These are phyloP conservation scores for Sebastolobus alascanus DNA, from an alignment of 2,797 vertebrate genomes.

Conservation along the genomic window DNA sequence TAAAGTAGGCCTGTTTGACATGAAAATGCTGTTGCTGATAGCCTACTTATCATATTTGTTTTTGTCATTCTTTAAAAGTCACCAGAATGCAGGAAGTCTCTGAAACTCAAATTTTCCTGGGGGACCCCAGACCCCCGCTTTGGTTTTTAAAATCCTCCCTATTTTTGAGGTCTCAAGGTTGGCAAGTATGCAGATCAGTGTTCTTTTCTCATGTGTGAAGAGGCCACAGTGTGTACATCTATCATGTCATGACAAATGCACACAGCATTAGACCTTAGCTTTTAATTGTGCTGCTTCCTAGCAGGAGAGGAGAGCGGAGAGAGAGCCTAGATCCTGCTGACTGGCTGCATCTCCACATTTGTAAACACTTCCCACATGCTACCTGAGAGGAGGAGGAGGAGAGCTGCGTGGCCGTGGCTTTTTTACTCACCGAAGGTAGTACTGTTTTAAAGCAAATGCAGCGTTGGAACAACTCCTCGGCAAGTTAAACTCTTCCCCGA, in stretches of 20 bases:
- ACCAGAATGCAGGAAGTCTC: too few species aligned
- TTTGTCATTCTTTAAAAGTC: too few species aligned
- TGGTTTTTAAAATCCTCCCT: too few species aligned
- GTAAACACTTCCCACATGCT: constrained; percentile 88
- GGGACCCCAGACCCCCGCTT: too few species aligned
- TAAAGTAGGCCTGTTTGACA: too few species aligned
- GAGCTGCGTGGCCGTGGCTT: constrained; percentile 40
- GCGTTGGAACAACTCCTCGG: constrained; percentile 99
- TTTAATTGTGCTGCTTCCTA: constrained; percentile 6
- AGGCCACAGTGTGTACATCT: too few species aligned
- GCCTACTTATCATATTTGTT: too few species aligned
- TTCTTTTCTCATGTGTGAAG: too few species aligned
- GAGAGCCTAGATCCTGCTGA: constrained; percentile 56
- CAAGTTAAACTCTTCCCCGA: constrained; percentile 98
- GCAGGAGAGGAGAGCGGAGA: constrained; percentile 5
- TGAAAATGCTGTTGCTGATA: too few species aligned
- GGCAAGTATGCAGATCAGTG: too few species aligned
- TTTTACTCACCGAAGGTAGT: constrained; percentile 98
- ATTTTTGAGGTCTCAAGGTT: too few species aligned
- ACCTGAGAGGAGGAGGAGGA: constrained; percentile 58
- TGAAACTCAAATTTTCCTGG: too few species aligned
- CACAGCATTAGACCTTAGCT: background rate
- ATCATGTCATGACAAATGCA: background rate
- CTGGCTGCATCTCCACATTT: constrained; percentile 66
- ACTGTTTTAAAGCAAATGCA: constrained; percentile 99